Conservation (phyloP, 2,113 vertebrate species). For the Ifrita kowaldi region DNA sequence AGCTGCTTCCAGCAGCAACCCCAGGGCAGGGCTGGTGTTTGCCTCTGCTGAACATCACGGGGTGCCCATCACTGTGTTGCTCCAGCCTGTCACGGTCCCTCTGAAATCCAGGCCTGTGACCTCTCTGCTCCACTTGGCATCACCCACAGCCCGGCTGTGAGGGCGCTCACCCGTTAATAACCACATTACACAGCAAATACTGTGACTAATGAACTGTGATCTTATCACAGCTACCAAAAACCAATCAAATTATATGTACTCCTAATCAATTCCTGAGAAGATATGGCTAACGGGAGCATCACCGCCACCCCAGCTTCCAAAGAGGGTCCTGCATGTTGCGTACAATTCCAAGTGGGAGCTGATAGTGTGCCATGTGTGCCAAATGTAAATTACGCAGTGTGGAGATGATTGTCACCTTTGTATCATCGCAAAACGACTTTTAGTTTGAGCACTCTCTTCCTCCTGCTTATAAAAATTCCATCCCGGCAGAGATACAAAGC, state of each 20-base stretch:
- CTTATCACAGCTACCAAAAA: not conserved
- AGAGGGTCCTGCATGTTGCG: accelerated
- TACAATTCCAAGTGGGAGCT: accelerated
- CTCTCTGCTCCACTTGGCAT: not conserved
- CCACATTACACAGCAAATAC: not conserved
- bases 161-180: not conserved
- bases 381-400: not conserved
- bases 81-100: not conserved
- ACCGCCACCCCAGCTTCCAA: not conserved
- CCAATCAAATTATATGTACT: not conserved
- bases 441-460: not conserved
- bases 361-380: accelerated
- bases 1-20: not conserved
- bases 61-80: not conserved
- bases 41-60: accelerated
- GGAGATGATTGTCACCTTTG: not conserved
- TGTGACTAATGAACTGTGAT: not conserved
- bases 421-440: not conserved
- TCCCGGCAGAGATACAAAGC: not conserved
- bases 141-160: not conserved
- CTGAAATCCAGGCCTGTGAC: not conserved
- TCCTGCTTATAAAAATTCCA: not conserved
- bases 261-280: not conserved
- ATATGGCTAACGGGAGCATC: not conserved
- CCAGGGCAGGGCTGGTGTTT: not conserved